phyloP scores from a whole-genome alignment of 2,113 vertebrate genomes.

The Tursiops truncatus region DNA sequence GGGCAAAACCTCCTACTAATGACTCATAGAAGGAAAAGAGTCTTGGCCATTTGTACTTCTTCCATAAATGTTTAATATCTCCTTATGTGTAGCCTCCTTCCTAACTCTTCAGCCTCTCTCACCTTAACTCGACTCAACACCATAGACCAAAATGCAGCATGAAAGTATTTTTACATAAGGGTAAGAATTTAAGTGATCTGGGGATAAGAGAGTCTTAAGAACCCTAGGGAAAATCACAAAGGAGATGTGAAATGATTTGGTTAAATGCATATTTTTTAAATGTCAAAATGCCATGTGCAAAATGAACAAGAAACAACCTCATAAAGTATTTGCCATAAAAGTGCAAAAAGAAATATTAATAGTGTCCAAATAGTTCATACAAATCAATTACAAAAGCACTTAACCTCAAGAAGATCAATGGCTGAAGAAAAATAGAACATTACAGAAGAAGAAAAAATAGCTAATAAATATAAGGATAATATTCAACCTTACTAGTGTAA shows the following conservation, averaged over 20 bases:
- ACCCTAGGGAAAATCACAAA: background rate
- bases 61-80: background rate
- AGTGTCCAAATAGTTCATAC: background rate
- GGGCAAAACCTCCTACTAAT: background rate
- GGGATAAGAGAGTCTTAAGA: background rate
- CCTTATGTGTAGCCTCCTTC: background rate
- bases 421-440: background rate
- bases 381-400: slow-evolving; percentile 45
- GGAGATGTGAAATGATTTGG: background rate
- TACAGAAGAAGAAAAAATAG: background rate
- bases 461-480: background rate
- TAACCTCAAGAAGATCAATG: background rate
- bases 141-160: background rate
- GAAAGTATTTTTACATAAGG: background rate
- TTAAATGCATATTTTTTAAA: slow-evolving; percentile 13
- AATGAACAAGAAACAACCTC: slow-evolving; percentile 3
- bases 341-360: background rate
- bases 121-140: background rate
- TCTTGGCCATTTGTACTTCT: background rate
- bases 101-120: background rate
- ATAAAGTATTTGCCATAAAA: background rate
- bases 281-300: background rate
- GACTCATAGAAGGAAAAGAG: background rate
- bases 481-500: background rate
- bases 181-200: background rate